phyloP scores from a whole-genome alignment of 2,113 vertebrate species.

The Entelurus aequoreus region DNA sequence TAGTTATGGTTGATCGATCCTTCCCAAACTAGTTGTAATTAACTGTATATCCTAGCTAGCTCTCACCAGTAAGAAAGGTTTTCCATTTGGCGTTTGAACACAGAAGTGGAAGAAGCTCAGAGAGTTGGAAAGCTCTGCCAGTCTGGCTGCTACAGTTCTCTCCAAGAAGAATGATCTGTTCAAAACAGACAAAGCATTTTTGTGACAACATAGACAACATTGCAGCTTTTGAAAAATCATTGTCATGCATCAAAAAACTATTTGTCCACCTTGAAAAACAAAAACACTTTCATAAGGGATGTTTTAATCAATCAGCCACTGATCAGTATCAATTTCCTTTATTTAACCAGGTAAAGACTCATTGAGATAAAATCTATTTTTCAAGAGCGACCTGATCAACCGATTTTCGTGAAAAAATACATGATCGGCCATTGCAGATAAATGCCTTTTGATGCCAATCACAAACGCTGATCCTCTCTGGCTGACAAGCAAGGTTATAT shows the following conservation, averaged over 20 bases:
- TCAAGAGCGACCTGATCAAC: no score
- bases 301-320: no score
- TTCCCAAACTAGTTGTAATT: slow-evolving; percentile 18
- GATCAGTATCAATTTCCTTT: no score
- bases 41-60: background rate
- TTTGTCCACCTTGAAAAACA: background rate
- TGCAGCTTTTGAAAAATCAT: background rate
- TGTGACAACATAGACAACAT: background rate
- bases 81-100: slow-evolving; percentile 80
- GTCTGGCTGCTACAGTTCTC: slow-evolving; percentile 72
- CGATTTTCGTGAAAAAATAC: no score
- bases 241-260: background rate
- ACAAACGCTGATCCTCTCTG: no score
- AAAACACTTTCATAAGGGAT: background rate
- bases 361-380: no score
- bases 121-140: slow-evolving; percentile 77
- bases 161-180: slow-evolving; percentile 83
- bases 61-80: slow-evolving; percentile 82
- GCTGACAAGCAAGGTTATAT: no score
- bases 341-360: no score
- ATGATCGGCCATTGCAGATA: no score
- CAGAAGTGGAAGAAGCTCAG: slow-evolving; percentile 87
- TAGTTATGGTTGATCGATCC: no score
- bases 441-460: no score
- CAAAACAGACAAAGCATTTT: slow-evolving; percentile 15